Evolutionary conservation across 2,888 invertebrate species (phyloP), one percentile per base, ranked within the genome.

Genomic region (Drosophila rellima): DNA sequence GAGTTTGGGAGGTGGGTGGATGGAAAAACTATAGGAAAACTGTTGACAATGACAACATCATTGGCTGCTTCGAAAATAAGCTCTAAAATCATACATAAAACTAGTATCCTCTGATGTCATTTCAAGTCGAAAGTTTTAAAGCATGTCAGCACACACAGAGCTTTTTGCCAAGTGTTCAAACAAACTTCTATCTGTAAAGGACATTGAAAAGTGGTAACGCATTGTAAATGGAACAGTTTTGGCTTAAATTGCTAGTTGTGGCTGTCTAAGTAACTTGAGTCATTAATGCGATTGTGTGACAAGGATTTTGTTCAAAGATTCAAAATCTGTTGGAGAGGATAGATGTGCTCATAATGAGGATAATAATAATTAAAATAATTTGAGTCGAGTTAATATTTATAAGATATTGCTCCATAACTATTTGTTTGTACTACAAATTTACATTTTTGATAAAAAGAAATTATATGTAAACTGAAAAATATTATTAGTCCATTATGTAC

Each of bases 11-110:
- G n/a, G 0, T 20, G 15, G 8, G 11, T 18, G 15, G 17, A 29
- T 37, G 33, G 23, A 23, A n/a, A 26, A 56, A 54, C 23, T 37
- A 33, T 18, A 18, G 42, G 23, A 39, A 47, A 57, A 50, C 48
- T 45, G 37, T 33, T 70, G 54, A 45, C 78, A 67, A 72, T 77
- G 74, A 74, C 74, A 74, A 77, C 74, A 77, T 72, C 74, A 71
- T 67, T 62, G 62, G 67, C 56, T 51, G 57, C 11, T 13, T 63
- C 44, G 23, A 39, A 66, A 70, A 50, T 26, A n/a, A 59, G 50
- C 54, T 59, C 48, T 29, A 45, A 59, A 44, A 57, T 64, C 18
- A 42, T 40, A 40, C 33, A 71, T 55, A 45, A 61, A 61, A 45
- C 74, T 17, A 40, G 61, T 51, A 44, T 59, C 33, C 70, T 52